phyloP scores from a whole-genome alignment of 2,797 vertebrate genomes.

The Pogoniulus pusillus region DNA sequence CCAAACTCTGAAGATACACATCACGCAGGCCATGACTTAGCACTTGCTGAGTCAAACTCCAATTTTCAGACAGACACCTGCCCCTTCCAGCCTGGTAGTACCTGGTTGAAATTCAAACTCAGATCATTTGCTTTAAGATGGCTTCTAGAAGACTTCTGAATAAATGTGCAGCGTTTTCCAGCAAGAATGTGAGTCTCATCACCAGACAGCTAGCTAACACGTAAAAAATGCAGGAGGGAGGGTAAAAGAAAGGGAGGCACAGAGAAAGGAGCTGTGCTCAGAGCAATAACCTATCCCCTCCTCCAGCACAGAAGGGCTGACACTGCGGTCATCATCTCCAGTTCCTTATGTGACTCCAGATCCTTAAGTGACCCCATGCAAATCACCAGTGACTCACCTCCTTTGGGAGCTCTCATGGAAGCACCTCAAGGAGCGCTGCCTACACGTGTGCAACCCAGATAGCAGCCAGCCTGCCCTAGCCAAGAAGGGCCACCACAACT shows the following conservation, averaged over 20 bases:
- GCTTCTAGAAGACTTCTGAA: not conserved
- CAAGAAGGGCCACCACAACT: not conserved
- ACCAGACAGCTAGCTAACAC: not conserved
- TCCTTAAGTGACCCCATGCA: constrained; percentile 1
- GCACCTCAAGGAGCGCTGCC: not conserved
- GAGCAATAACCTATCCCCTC: not conserved
- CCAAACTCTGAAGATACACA: not conserved
- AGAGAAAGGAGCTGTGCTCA: not conserved
- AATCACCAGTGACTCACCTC: constrained; percentile 38
- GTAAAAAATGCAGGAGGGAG: not conserved
- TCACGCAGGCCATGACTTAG: not conserved
- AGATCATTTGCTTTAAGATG: not conserved
- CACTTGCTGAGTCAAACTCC: not conserved
- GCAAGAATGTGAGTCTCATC: not conserved
- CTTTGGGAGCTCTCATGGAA: constrained; percentile 24
- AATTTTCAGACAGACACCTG: not conserved
- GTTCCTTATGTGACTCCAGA: not conserved
- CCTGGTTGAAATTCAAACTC: not conserved
- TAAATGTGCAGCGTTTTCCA: not conserved
- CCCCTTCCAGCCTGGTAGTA: not conserved
- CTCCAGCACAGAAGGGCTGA: not conserved
- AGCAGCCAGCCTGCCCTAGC: not conserved
- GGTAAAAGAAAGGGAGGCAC: not conserved
- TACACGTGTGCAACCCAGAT: not conserved
- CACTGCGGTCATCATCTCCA: not conserved